phyloP scores from a whole-genome alignment of 2,888 invertebrate species.

The Trichogramma dendrolimi region DNA sequence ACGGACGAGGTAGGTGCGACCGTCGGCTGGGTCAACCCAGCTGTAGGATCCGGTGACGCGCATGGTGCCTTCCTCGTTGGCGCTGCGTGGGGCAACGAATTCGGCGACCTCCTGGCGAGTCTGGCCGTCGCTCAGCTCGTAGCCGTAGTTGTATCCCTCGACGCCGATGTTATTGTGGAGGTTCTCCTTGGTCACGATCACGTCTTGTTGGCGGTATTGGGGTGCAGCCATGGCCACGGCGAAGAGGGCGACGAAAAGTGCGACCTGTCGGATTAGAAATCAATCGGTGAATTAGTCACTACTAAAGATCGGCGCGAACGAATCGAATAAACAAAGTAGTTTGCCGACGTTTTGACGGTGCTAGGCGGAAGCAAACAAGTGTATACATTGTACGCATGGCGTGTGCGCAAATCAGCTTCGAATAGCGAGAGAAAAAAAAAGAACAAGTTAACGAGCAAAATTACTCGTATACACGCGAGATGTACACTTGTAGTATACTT shows the following conservation, averaged over 20 bases:
- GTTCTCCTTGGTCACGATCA: slow-evolving; percentile 34
- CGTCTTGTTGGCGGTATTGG: slow-evolving; percentile 15
- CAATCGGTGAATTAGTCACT: no score
- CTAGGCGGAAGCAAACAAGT: no score
- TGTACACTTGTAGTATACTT: no score
- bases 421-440: no score
- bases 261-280: slow-evolving; percentile 16
- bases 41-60: slow-evolving; percentile 38
- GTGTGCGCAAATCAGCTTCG: no score
- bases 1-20: slow-evolving; percentile 32
- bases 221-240: slow-evolving; percentile 29
- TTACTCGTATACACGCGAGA: no score
- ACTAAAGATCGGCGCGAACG: no score
- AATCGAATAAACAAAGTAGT: no score
- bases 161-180: slow-evolving; percentile 39
- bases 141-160: slow-evolving; percentile 36
- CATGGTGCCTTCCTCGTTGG: slow-evolving; percentile 29
- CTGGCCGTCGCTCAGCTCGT: slow-evolving; percentile 39
- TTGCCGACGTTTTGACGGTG: no score
- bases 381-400: no score
- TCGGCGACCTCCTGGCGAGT: slow-evolving; percentile 34
- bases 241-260: slow-evolving; percentile 25
- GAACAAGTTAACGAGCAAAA: no score
- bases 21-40: slow-evolving; percentile 34
- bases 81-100: slow-evolving; percentile 33